Base-by-base conservation (phyloP, 1,140 invertebrate genomes). In the Drosophila jambulina region DNA sequence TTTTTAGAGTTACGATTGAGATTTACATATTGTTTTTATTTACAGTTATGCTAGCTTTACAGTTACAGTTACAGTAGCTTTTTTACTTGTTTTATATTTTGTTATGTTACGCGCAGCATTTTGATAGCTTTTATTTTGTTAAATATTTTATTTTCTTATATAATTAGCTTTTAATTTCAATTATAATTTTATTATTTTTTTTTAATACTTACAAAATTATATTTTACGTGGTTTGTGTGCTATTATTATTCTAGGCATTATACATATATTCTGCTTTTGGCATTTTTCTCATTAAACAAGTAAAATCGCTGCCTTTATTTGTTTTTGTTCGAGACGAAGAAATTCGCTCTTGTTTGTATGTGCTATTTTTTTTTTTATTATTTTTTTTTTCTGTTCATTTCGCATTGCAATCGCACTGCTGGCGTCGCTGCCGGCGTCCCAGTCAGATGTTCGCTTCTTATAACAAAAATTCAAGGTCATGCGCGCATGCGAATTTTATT, bases 401-500 rank as follows among this genome's bases (percentile, higher is more conserved):
- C 65, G 65, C 65, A 71, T 48, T 71, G 68, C 68, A 71, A 54
- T 60, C 53, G 54, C 61, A 27, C 51, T 38, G 32, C 25, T 21
- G 23, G 46, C 63, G 61, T 57, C 49, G n/a, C 32, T 17, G 48
- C 36, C 60, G 36, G n/a, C 62, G 62, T 60, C 54, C 27, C 53
- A 43, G 62, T 60, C 62, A 36, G 67, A 56, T 58, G 67, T 48
- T 71, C 42, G 21, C 65, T 69, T 72, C 65, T 71, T 72, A 71
- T 72, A 51, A 51, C 48, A 29, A 51, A 51, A 49, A 51, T 70
- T 72, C 69, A 72, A 72, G 69, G 69, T 72, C 65, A 72, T 71
- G 51, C 27, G 69, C 69, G 42, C 65, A 72, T 70, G 51, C 65
- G 67, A 72, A 72, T 40, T 60, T 51, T 61, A 23, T 58, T 63